Evolutionary conservation across 2,888 invertebrate species (phyloP), one percentile per base, ranked within the genome.

Genomic region (Perizoma affinitatum): DNA sequence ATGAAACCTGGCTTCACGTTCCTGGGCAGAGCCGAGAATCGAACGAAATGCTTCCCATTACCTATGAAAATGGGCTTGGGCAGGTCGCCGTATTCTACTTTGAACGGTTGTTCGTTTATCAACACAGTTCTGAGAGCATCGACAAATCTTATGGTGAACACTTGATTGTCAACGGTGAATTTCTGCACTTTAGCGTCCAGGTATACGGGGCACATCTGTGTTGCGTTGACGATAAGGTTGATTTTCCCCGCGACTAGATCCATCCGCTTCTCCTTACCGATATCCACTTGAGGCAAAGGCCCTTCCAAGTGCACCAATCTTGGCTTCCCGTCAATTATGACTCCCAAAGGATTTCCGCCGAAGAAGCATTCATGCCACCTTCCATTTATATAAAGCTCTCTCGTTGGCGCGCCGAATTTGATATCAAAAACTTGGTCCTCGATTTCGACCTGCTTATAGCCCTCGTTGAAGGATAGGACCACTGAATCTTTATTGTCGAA

Each of bases 351-450:
- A 48, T 96, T 96, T 0, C 98, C 98, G 40, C 97, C 98, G 82
- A 99, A 99, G 84, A 96, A 97, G 73, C 98, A 97, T 81, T 98
- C 98, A 83, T 96, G 98, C 93, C 97, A 96, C 63, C 95, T 93
- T 6, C 96, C 96, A 80, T 99, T 97, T 50, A 99, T 95, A 75
- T 95, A 97, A 41, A 99, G 89, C 78, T 99, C 98, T 55, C 98
- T 94, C 0, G 98, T 97, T 0, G 98, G 98, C 8, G 97, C 97
- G 10, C 99, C 99, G 70, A 98, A 96, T 70, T 96, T 95, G 42
- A 99, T 95, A 64, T 95, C 94, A 80, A 96, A 96, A 5, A 94
- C 87, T 78, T 94, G 94, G 4, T 96, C 96, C 71, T 96, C 96
- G 35, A 97, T 94, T 54, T 94, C 93, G 7, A 97, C 94, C 67